Evolutionary conservation across 2,113 vertebrate species (phyloP).

Genomic region (Hiodon tergisus): DNA sequence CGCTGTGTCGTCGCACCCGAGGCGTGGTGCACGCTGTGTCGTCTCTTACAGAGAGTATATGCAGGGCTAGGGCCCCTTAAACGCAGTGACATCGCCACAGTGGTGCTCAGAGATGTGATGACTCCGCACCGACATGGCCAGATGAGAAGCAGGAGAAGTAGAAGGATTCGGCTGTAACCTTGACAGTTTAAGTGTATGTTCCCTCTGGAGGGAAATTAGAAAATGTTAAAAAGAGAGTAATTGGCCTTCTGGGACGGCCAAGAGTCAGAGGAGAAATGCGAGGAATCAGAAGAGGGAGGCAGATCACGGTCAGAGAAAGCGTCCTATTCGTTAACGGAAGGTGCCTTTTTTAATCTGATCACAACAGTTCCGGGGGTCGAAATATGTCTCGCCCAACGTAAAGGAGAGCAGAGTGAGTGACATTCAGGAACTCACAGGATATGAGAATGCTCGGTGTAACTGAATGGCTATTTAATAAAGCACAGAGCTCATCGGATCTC

Average conservation of each 20-base stretch:
- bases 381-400: background rate
- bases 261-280: background rate
- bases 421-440: conserved; percentile 3
- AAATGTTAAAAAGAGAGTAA: conserved; percentile 9
- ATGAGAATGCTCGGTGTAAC: conserved; percentile 1
- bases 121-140: background rate
- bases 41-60: too few species aligned
- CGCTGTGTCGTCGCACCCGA: too few species aligned
- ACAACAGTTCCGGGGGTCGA: conserved; percentile 1
- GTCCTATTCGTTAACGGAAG: background rate
- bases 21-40: background rate
- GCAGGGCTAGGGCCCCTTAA: too few species aligned
- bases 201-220: conserved; percentile 7
- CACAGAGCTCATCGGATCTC: background rate
- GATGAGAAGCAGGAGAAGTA: background rate
- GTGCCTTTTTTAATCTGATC: conserved; percentile 17
- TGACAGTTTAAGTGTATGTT: conserved; percentile 12
- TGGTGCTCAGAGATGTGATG: background rate
- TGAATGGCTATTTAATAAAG: background rate
- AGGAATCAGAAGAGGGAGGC: background rate
- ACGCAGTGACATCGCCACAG: too few species aligned
- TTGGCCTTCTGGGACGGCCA: background rate
- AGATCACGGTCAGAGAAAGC: background rate
- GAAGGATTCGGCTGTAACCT: conserved; percentile 5
- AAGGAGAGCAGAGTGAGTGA: conserved; percentile 9